Percentiles rank a stretch among this genome's conserved stretches.
These are phyloP conservation scores for Clivina fossor DNA, from an alignment of 2,888 invertebrate genomes.

Conservation along the genomic window DNA sequence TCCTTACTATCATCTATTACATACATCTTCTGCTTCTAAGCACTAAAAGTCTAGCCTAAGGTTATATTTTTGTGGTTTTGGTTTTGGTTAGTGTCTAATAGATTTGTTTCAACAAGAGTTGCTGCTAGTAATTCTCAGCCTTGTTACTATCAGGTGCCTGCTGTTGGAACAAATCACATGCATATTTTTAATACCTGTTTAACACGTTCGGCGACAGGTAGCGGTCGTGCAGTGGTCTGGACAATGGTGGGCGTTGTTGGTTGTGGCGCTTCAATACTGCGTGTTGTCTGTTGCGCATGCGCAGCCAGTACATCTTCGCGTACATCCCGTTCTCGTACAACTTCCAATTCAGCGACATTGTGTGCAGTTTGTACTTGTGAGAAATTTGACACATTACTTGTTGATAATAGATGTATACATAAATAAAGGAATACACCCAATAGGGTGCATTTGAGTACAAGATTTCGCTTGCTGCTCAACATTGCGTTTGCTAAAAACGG, in stretches of 20 bases:
- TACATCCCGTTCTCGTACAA: slow-evolving; percentile 1
- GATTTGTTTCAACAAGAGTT: no score
- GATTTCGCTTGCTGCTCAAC: slow-evolving; percentile 33
- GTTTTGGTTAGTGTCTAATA: no score
- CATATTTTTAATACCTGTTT: no score
- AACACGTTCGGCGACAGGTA: slow-evolving; percentile 14
- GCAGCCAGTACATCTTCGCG: background rate
- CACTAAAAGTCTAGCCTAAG: no score
- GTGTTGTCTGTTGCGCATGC: slow-evolving; percentile 1
- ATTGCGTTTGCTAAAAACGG: no score
- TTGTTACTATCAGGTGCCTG: no score
- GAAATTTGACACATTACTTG: slow-evolving; percentile 39
- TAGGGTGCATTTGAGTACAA: slow-evolving; percentile 29
- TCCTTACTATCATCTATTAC: no score
- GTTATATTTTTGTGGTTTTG: no score
- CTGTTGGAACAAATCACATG: no score
- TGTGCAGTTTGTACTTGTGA: slow-evolving; percentile 21
- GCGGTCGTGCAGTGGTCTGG: slow-evolving; percentile 2
- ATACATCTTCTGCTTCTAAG: no score
- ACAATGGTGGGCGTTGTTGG: background rate
- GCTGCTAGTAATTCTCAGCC: no score
- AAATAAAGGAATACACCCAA: slow-evolving; percentile 31
- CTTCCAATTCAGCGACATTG: slow-evolving; percentile 3
- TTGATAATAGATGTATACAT: slow-evolving; percentile 30
- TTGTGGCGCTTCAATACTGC: no score